Evolutionary conservation across 2,797 vertebrate species (phyloP).

Genomic region (Decapterus maruadsi): DNA sequence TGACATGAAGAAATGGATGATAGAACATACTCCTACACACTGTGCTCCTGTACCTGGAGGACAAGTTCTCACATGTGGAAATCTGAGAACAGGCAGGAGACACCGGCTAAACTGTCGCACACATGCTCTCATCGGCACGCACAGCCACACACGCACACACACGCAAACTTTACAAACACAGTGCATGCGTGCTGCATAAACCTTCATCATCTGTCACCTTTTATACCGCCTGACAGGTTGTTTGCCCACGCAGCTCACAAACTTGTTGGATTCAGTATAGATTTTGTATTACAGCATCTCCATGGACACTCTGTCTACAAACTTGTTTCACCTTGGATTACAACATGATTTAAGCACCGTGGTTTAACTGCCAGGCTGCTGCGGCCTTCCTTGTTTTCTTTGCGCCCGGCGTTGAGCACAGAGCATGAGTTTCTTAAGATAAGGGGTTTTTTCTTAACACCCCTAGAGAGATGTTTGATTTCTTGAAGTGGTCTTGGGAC

Average conservation of each 20-base stretch:
- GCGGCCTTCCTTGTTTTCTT: constrained; percentile 27
- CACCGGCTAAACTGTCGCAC: constrained; percentile 24
- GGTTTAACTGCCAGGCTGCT: constrained; percentile 48
- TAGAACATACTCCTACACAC: constrained; percentile 59
- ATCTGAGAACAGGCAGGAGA: constrained; percentile 56
- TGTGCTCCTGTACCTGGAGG: constrained; percentile 46
- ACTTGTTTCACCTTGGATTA: constrained; percentile 49
- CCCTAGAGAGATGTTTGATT: constrained; percentile 46
- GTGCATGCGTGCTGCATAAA: constrained; percentile 31
- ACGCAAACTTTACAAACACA: constrained; percentile 38
- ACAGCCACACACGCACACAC: constrained; percentile 10
- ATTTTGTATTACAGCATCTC: constrained; percentile 10
- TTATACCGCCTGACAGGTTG: constrained; percentile 62
- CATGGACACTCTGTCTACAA: constrained; percentile 18
- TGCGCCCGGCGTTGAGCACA: constrained; percentile 25
- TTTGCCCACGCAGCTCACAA: constrained; percentile 54
- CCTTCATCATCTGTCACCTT: constrained; percentile 67
- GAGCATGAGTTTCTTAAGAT: constrained; percentile 43
- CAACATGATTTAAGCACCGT: constrained; percentile 46
- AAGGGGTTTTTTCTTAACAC: constrained; percentile 34
- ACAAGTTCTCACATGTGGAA: constrained; percentile 75
- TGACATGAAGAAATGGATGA: constrained; percentile 44
- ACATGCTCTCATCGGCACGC: constrained; percentile 48
- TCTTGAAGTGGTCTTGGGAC: constrained; percentile 48
- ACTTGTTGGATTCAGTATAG: constrained; percentile 48